Evolutionary conservation across 2,888 invertebrate species (phyloP), one percentile per base, ranked within the genome.

Genomic region (Apamea monoglypha): DNA sequence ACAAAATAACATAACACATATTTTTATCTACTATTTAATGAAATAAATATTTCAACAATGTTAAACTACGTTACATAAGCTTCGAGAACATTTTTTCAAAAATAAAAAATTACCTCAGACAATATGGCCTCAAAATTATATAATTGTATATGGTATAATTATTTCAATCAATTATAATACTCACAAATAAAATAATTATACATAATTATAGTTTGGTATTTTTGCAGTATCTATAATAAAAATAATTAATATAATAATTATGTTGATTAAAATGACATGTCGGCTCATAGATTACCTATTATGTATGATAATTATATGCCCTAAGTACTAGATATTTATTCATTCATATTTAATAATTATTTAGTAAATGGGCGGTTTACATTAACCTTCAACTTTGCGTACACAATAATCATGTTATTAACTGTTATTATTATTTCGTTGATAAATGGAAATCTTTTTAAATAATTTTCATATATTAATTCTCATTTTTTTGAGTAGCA

Each of bases 11-110:
- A 83, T 63, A 82, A 80, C 83, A 75, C 72, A 73, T 21, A 32
- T 44, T 81, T 81, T 32, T 68, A 75, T 82, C 86, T 86, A 87
- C 86, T 79, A 84, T 89, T 89, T 89, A 90, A 88, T 89, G 2
- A 89, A 88, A 89, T 90, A 81, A 84, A 89, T 90, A 87, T 84
- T 82, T 81, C 76, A 83, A 85, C 69, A 67, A 75, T 75, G 78
- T 82, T 80, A 86, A 66, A 68, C 84, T 88, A 83, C 78, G 25
- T 76, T 84, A 88, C 72, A 88, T 84, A 86, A 75, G 14, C 47
- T 74, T 78, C 16, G n/a, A 75, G 76, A 80, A 68, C 21, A 70
- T 64, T 53, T 63, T 61, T 80, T 87, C 74, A 73, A 82, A 82
- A 83, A 81, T 78, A 74, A 83, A 85, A 79, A 84, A 59, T 29